A percentile compares a stretch with the other conserved stretches of the same genome.
These are phyloP conservation scores for Macropis europaea DNA, from an alignment of 2,888 invertebrate genomes.

Conservation along the genomic window DNA sequence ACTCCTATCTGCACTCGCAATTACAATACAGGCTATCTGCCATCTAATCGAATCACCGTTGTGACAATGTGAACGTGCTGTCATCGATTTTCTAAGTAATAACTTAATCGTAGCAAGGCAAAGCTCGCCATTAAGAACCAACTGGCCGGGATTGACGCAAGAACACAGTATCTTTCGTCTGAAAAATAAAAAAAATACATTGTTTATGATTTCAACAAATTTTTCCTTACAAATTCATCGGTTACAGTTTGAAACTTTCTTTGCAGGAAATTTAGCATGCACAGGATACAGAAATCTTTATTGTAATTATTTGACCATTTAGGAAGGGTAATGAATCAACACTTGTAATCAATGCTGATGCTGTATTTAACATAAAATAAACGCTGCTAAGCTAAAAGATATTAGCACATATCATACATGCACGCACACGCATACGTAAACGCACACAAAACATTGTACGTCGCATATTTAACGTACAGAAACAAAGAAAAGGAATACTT, in stretches of 20 bases:
- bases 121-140: constrained; percentile 89
- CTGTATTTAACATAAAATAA: too few relatives aligned
- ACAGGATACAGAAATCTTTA: too few relatives aligned
- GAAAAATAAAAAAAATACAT: constrained; percentile 80
- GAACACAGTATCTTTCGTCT: constrained; percentile 89
- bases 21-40: constrained; percentile 46
- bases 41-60: constrained; percentile 29
- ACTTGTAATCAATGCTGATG: too few relatives aligned
- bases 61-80: constrained; percentile 38
- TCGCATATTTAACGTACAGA: constrained; percentile 27
- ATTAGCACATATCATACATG: constrained; percentile 72
- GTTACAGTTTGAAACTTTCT: neutral
- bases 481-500: neutral
- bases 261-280: too few relatives aligned
- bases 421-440: neutral
- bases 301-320: too few relatives aligned
- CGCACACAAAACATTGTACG: neutral
- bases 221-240: neutral
- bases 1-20: constrained; percentile 39
- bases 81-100: constrained; percentile 74
- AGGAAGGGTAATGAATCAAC: too few relatives aligned
- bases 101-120: constrained; percentile 74
- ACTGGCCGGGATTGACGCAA: constrained; percentile 90
- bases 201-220: too few relatives aligned
- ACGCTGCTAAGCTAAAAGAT: too few relatives aligned